A percentile compares a stretch with the other conserved stretches of the same genome.
These are phyloP conservation scores for Syncerus caffer DNA, from an alignment of 2,797 vertebrate species.

Conservation along the genomic window DNA sequence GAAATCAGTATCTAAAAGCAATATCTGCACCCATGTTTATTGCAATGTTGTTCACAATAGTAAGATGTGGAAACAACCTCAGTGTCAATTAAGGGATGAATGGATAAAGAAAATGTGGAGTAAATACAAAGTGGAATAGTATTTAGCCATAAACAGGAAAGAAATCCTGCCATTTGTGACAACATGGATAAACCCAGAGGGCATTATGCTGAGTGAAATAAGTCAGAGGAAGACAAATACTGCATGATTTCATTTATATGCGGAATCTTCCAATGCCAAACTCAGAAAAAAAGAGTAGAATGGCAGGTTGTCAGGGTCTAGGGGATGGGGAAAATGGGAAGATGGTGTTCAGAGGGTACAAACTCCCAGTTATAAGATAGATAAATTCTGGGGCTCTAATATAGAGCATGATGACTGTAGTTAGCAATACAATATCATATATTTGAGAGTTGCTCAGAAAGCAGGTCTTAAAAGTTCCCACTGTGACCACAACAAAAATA, in stretches of 20 bases:
- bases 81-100: background rate
- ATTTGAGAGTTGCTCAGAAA: background rate
- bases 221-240: background rate
- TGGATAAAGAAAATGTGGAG: background rate
- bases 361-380: background rate
- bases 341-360: background rate
- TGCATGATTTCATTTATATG: background rate
- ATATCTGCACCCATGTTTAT: background rate
- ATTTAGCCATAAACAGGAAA: background rate
- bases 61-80: background rate
- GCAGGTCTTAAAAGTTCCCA: background rate
- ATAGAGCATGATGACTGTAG: background rate
- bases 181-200: background rate
- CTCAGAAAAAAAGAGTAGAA: background rate
- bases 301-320: background rate
- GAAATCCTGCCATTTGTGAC: background rate
- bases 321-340: background rate
- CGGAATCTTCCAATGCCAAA: background rate
- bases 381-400: background rate
- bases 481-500: background rate
- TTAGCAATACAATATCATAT: background rate
- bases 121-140: background rate
- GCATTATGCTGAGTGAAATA: background rate
- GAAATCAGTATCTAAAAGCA: background rate
- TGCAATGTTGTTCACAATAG: background rate